A percentile compares a stretch with the other conserved stretches of the same genome.
phyloP scores from a whole-genome alignment of 2,888 invertebrate genomes.

The Dolomedes plantarius region DNA sequence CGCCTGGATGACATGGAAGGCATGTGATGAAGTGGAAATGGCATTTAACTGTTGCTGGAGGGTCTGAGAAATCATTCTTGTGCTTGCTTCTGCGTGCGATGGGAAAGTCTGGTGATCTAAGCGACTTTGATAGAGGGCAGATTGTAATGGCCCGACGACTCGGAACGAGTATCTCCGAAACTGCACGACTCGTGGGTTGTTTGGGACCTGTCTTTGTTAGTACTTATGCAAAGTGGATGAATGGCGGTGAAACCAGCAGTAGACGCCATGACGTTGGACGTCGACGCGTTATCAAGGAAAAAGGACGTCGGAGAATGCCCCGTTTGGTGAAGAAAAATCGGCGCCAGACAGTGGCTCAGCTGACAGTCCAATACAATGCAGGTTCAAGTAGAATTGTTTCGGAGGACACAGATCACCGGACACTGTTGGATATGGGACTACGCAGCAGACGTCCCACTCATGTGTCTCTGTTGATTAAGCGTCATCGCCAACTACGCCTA shows the following conservation, averaged over 20 bases:
- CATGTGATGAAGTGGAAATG: conserved; percentile 7
- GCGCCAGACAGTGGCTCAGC: background rate
- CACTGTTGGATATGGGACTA: too few species aligned
- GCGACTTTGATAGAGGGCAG: background rate
- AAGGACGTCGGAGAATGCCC: background rate
- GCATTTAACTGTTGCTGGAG: conserved; percentile 20
- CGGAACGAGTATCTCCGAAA: background rate
- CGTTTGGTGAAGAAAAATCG: background rate
- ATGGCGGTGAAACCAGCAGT: background rate
- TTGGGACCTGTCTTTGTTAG: background rate
- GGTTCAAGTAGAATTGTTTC: too few species aligned
- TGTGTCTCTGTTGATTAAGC: background rate
- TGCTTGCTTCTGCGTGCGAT: background rate
- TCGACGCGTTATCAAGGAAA: background rate
- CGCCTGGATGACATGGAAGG: background rate
- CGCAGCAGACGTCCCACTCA: too few species aligned
- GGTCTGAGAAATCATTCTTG: background rate
- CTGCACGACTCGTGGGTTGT: background rate
- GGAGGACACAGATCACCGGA: too few species aligned
- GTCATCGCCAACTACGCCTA: too few species aligned
- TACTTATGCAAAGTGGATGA: background rate
- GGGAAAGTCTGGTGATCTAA: background rate
- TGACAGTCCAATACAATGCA: background rate
- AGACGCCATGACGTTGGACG: background rate
- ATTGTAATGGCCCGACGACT: background rate